Conservation (phyloP, 1,140 invertebrate species). For the Drosophila ercepeae region DNA sequence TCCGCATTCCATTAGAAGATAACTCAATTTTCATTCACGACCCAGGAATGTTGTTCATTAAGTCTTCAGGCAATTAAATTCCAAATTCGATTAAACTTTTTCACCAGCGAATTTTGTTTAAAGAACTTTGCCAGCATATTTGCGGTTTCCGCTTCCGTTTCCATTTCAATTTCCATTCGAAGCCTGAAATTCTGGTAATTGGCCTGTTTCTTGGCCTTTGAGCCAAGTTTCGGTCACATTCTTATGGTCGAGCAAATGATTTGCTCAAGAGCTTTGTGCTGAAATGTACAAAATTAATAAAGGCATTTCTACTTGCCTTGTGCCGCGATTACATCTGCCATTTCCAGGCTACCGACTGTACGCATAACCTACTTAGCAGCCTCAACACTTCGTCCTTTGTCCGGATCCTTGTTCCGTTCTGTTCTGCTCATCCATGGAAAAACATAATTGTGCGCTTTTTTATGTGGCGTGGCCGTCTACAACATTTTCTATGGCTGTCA, state of each 20-base stretch:
- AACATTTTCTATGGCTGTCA: slow-evolving; percentile 73
- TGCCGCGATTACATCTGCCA: slow-evolving; percentile 66
- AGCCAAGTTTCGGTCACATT: not conserved
- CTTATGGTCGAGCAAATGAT: slow-evolving; percentile 19
- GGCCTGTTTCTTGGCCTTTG: slow-evolving; percentile 1
- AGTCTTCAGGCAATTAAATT: slow-evolving; percentile 44
- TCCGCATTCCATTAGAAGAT: not conserved
- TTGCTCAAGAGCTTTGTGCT: slow-evolving; percentile 47
- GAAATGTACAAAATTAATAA: slow-evolving; percentile 73
- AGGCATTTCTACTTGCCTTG: slow-evolving; percentile 52
- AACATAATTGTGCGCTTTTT: slow-evolving; percentile 75
- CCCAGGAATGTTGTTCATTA: slow-evolving; percentile 32
- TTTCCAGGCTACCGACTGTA: slow-evolving; percentile 24
- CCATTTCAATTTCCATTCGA: too few species aligned
- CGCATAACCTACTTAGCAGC: slow-evolving; percentile 56
- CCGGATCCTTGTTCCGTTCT: not conserved
- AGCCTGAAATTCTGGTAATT: slow-evolving; percentile 35
- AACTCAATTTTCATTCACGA: slow-evolving; percentile 5
- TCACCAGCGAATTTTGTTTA: slow-evolving; percentile 2
- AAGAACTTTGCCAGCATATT: slow-evolving; percentile 29
- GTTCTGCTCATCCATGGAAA: slow-evolving; percentile 24
- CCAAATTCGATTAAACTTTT: slow-evolving; percentile 41
- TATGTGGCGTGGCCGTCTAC: slow-evolving; percentile 70
- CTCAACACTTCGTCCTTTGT: not conserved
- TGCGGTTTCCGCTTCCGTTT: slow-evolving; percentile 27